Evolutionary conservation across 2,113 vertebrate species (phyloP), one percentile per base, ranked within the genome.

Genomic region (Herpailurus yagouaroundi): DNA sequence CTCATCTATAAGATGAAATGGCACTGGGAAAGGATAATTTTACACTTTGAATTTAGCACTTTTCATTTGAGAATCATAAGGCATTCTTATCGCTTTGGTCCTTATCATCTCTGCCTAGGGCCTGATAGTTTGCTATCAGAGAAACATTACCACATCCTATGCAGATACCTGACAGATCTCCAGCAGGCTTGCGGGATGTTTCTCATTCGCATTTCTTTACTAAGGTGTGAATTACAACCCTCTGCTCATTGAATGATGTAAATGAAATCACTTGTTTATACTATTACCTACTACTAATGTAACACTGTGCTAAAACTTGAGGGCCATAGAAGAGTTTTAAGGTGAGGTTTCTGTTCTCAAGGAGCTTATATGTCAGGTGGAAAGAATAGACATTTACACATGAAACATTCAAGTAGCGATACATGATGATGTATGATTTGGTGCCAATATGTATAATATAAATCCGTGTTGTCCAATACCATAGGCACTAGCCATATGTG

Each of bases 31-130:
- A 94, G 31, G 50, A 73, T 68, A 89, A 92, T 86, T 97, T 96
- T 90, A 74, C 5, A 68, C 19, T 85, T 97, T 92, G 64, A 96
- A 80, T 96, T 94, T 88, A 97, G 68, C 29, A 71, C 83, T 93
- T 97, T 94, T 95, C 71, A 92, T 96, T 80, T 81, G 66, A 94
- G 89, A 95, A 84, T 94, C 80, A 88, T 89, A 96, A 96, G 50
- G 33, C 93, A 95, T 93, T 91, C 55, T 96, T 97, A 96, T 89
- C n/a, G 19, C 85, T 85, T 85, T 93, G 21, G 84, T 73, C n/a
- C 48, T 93, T 97, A 84, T 96, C 84, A 95, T 81, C 31, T 93
- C 57, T 97, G 73, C 92, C 36, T 73, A 31, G 7, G 48, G 76
- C 68, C 48, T 96, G 69, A 94, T 79, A 92, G 83, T 95, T 95